These are phyloP conservation scores for Osmoderma eremita DNA, from an alignment of 2,888 invertebrate genomes.

Conservation along the genomic window DNA sequence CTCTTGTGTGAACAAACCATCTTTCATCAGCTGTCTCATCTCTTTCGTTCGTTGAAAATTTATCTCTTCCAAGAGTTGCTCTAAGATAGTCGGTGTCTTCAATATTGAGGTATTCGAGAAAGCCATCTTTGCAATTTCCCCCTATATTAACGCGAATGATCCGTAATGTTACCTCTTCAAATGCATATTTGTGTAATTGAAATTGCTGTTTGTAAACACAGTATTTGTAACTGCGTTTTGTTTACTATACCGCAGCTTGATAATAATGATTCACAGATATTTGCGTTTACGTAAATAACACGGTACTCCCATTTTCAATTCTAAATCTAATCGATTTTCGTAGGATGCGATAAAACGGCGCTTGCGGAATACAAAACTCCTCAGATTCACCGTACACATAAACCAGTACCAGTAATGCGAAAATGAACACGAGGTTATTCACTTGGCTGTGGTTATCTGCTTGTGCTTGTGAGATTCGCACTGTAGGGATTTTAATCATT, in stretches of 20 bases:
- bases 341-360: conserved; percentile 13
- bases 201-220: conserved; percentile 12
- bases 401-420: background rate
- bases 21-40: conserved; percentile 87
- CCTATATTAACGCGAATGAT: background rate
- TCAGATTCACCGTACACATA: background rate
- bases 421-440: background rate
- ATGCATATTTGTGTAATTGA: conserved; percentile 33
- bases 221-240: background rate
- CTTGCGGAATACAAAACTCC: conserved; percentile 36
- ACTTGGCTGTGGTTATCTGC: too few species aligned
- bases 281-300: conserved; percentile 9
- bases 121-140: conserved; percentile 54
- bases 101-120: conserved; percentile 61
- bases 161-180: conserved; percentile 28
- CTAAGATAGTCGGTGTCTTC: conserved; percentile 76
- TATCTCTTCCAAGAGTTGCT: conserved; percentile 89
- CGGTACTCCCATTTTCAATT: conserved; percentile 41
- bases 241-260: conserved; percentile 1
- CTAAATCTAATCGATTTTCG: conserved; percentile 39
- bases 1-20: conserved; percentile 70
- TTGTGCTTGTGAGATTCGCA: too few species aligned
- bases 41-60: conserved; percentile 93
- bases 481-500: too few species aligned
- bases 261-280: background rate